phyloP scores from a whole-genome alignment of 2,113 vertebrate genomes.

The Gymnorhina tibicen region DNA sequence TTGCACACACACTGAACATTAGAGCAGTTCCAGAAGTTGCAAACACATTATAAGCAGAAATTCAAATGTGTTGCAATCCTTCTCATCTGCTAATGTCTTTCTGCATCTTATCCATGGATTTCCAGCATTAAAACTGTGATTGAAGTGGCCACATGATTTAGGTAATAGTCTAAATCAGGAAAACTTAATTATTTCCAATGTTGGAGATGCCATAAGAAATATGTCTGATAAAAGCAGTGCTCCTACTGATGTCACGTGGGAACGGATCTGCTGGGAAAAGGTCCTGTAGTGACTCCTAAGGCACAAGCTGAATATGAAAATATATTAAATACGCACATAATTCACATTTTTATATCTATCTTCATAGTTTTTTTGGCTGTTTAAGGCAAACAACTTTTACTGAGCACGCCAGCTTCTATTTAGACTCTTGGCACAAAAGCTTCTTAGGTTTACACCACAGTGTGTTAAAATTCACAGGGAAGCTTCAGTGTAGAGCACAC shows the following conservation, averaged over 20 bases:
- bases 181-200: background rate
- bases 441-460: background rate
- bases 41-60: background rate
- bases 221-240: background rate
- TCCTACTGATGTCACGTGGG: background rate
- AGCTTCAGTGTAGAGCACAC: background rate
- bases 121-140: background rate
- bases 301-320: background rate
- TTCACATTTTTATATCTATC: background rate
- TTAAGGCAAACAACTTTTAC: background rate
- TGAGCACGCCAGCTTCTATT: background rate
- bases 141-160: background rate
- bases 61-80: background rate
- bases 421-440: background rate
- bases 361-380: background rate
- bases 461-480: conserved; percentile 9
- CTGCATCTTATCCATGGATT: background rate
- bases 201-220: background rate
- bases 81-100: background rate
- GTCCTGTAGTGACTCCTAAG: background rate
- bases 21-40: background rate
- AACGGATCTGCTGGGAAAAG: background rate
- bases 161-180: background rate
- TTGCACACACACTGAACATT: background rate
- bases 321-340: background rate